Base-by-base conservation (phyloP, 2,113 vertebrate species). In the Elgaria multicarinata region DNA sequence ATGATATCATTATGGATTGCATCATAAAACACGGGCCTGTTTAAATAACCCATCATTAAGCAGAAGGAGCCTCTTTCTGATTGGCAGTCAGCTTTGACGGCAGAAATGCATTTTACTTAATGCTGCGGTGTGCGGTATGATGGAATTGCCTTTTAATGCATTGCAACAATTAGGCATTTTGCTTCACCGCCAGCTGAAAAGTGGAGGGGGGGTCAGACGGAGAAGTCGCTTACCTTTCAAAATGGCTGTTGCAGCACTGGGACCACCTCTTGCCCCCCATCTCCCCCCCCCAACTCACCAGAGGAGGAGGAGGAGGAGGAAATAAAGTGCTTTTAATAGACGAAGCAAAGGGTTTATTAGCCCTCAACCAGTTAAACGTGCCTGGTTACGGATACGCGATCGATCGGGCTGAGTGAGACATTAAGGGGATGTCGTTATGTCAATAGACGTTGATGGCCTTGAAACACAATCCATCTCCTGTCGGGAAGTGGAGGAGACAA, bases 391-490 rank as follows among this genome's bases (percentile, higher is more conserved):
- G 94, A 93, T 85, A 91, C 24, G 26, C 42, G 92, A 96, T 95
- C 0, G 92, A 96, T 96, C 88, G 90, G 58, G 75, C 81, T 3
- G 2, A 93, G 75, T 42, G 24, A 93, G 88, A 55, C 88, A 92
- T 91, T 36, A 31, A 84, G 78, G 92, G 83, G 22, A 87, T 93
- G 89, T 72, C 75, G 89, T 91, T 83, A 85, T 89, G 93, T 93
- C 93, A 69, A 87, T 94, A 93, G 85, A 85, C 94, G 93, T 92
- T 90, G 85, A 94, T 89, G 75, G 71, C 88, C 75, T 90, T 88
- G 96, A 97, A 97, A 96, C 67, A 85, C 83, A 95, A 96, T 95
- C 96, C 87, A 88, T 92, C 95, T 95, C 71, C 42, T 64, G 42
- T 55, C 67, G 76, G 91, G 80, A 90, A 91, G 90, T 0, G 2